Conservation (phyloP, 1,140 invertebrate species). For the Drosophila hydei region DNA sequence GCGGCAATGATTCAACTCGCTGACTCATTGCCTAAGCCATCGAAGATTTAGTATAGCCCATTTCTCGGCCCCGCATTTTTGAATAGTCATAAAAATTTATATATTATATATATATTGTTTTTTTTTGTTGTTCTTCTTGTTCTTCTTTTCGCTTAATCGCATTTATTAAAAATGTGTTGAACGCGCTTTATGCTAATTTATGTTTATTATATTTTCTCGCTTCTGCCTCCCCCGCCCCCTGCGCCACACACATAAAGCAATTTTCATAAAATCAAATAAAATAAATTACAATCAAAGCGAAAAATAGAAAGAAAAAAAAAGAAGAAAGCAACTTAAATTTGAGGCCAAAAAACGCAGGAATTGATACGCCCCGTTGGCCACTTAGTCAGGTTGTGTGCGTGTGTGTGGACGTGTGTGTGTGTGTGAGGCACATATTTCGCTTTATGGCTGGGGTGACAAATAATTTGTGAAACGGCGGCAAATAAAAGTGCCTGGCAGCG, state of each 20-base stretch:
- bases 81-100: slow-evolving; percentile 33
- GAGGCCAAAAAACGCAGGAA: slow-evolving; percentile 67
- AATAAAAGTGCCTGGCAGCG: slow-evolving; percentile 62
- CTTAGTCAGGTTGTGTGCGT: slow-evolving; percentile 51
- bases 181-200: slow-evolving; percentile 74
- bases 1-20: slow-evolving; percentile 3
- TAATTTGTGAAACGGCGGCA: slow-evolving; percentile 77
- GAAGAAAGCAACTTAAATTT: slow-evolving; percentile 47
- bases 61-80: not conserved
- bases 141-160: slow-evolving; percentile 21
- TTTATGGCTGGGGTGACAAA: slow-evolving; percentile 80
- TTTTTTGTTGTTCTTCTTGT: not conserved
- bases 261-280: slow-evolving; percentile 61
- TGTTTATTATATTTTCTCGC: slow-evolving; percentile 46
- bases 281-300: slow-evolving; percentile 61
- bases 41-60: slow-evolving; percentile 1
- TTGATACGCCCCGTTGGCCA: slow-evolving; percentile 77
- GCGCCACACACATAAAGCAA: slow-evolving; percentile 22
- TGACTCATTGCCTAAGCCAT: slow-evolving; percentile 6
- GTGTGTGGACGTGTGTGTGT: slow-evolving; percentile 19
- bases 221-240: not conserved
- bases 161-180: slow-evolving; percentile 74
- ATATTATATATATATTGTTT: slow-evolving; percentile 25
- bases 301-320: slow-evolving; percentile 4
- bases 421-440: slow-evolving; percentile 49